These are phyloP conservation scores for Oceanites oceanicus DNA, from an alignment of 2,113 vertebrate species.

Conservation along the genomic window DNA sequence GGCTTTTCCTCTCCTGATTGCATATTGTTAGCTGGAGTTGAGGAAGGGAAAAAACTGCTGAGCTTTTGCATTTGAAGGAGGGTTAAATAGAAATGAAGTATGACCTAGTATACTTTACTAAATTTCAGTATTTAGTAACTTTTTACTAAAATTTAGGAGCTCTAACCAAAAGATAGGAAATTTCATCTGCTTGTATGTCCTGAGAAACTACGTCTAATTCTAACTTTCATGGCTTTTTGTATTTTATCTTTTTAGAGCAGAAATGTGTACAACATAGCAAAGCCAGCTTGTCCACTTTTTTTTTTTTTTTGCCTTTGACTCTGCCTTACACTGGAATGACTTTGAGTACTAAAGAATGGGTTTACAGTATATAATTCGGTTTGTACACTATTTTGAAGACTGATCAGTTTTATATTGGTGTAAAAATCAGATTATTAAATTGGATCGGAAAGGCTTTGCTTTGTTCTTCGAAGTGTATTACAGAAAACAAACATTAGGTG, in stretches of 20 bases:
- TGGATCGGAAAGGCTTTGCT: background rate
- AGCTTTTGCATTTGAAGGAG: background rate
- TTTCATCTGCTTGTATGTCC: background rate
- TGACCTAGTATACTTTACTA: background rate
- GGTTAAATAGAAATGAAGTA: background rate
- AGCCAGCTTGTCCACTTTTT: background rate
- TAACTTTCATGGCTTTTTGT: background rate
- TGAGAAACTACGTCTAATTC: background rate
- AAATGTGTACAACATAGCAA: background rate
- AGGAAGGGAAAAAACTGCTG: background rate
- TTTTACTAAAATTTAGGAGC: background rate
- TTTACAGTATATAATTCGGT: background rate
- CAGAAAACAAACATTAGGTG: conserved; percentile 63
- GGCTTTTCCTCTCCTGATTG: background rate
- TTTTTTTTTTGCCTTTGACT: background rate
- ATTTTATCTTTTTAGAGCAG: background rate
- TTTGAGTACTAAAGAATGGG: background rate
- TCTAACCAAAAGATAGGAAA: background rate
- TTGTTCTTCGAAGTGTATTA: background rate
- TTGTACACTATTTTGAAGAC: background rate
- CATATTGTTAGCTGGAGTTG: background rate
- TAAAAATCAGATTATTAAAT: background rate
- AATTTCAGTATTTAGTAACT: background rate
- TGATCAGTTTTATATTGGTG: background rate
- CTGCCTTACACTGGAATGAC: background rate